A percentile compares a stretch with the other conserved stretches of the same genome.
Conservation (phyloP, 2,888 invertebrate species). For the Noctua pronuba region DNA sequence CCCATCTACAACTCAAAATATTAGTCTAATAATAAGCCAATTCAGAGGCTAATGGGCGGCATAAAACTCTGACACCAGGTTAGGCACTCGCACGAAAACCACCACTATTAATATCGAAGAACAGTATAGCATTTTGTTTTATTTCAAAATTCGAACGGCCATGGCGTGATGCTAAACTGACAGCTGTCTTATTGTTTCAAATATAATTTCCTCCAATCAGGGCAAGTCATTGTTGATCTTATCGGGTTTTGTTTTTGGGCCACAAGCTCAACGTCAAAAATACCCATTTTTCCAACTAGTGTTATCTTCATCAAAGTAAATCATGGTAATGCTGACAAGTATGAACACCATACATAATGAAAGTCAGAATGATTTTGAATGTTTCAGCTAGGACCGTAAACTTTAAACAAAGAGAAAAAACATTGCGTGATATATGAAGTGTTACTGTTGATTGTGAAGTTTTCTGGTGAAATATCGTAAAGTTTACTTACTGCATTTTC, state of each 20-base stretch:
- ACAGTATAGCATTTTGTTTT: neutral
- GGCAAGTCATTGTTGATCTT: conserved; percentile 42
- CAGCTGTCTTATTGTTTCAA: conserved; percentile 54
- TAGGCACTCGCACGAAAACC: too few species aligned
- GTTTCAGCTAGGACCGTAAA: conserved; percentile 32
- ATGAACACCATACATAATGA: conserved; percentile 14
- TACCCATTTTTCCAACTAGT: conserved; percentile 30
- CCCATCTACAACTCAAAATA: too few species aligned
- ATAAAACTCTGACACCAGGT: too few species aligned
- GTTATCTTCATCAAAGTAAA: conserved; percentile 51
- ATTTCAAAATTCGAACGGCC: conserved; percentile 36
- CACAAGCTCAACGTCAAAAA: conserved; percentile 9
- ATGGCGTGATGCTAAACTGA: conserved; percentile 47
- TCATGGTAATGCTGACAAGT: conserved; percentile 44
- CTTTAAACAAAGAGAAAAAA: conserved; percentile 31
- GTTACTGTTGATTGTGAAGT: neutral
- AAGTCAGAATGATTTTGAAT: conserved; percentile 38
- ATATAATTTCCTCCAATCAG: conserved; percentile 52
- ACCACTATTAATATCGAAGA: neutral
- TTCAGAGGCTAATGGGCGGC: too few species aligned
- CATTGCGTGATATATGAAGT: conserved; percentile 32
- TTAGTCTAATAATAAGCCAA: neutral
- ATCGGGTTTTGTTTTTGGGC: conserved; percentile 30
- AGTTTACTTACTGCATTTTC: neutral
- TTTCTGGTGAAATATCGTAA: neutral